Conservation (phyloP, 1,140 invertebrate genomes). For the Leptopilina boulardi region DNA sequence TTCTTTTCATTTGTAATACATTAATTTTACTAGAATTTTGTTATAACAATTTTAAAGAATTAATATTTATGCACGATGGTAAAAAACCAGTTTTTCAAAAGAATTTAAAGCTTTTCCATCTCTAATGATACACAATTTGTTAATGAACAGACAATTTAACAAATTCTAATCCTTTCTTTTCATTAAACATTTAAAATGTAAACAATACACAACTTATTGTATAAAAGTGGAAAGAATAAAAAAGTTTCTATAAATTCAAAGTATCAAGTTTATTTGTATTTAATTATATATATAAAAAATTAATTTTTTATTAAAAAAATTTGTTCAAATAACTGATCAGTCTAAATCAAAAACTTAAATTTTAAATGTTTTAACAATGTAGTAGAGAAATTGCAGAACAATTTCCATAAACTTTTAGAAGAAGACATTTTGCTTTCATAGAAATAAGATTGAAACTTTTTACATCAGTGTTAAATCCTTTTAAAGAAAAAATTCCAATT, state of each 20-base stretch:
- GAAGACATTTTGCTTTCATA: not conserved
- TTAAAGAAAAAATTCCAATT: constrained; percentile 10
- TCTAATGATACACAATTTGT: too few species aligned
- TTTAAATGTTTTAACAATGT: not conserved
- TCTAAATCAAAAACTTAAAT: not conserved
- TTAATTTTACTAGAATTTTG: too few species aligned
- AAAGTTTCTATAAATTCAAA: not conserved
- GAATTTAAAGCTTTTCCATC: too few species aligned
- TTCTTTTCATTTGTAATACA: too few species aligned
- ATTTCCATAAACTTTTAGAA: not conserved
- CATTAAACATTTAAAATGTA: too few species aligned
- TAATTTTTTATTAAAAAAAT: not conserved
- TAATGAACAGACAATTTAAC: too few species aligned
- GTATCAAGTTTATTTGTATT: not conserved
- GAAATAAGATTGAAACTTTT: not conserved
- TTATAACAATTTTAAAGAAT: too few species aligned
- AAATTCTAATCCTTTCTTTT: too few species aligned
- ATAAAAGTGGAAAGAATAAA: not conserved
- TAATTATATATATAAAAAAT: not conserved
- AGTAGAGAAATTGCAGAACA: not conserved
- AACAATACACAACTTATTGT: too few species aligned
- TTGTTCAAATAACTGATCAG: not conserved
- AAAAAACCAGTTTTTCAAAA: too few species aligned
- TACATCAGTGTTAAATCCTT: not conserved
- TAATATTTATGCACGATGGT: too few species aligned